Conservation (phyloP, 2,888 invertebrate genomes). For the Macrophya alboannulata region DNA sequence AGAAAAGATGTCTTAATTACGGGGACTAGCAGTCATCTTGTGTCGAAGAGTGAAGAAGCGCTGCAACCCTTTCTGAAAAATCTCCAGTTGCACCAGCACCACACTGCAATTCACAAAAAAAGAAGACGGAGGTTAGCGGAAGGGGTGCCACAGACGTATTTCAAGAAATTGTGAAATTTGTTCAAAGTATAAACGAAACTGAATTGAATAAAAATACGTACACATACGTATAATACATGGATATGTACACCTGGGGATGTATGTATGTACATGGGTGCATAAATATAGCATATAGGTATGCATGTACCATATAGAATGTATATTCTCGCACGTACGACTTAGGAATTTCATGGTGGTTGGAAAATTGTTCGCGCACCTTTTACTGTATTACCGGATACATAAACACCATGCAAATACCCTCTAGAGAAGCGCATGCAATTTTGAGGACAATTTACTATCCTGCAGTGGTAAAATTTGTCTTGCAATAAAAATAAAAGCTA, state of each 20-base stretch:
- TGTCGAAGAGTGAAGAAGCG: slow-evolving; percentile 72
- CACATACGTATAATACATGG: not conserved
- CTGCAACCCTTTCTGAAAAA: slow-evolving; percentile 74
- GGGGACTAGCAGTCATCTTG: slow-evolving; percentile 75
- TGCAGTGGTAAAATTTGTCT: slow-evolving; percentile 39
- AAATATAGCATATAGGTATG: not conserved
- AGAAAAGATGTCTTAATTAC: not conserved
- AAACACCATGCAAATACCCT: slow-evolving; percentile 49
- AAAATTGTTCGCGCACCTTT: slow-evolving; percentile 30
- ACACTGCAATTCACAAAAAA: slow-evolving; percentile 69
- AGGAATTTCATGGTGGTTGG: slow-evolving; percentile 46
- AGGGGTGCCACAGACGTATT: not conserved
- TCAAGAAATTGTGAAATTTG: not conserved
- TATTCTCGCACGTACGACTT: not conserved
- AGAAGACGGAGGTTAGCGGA: not conserved
- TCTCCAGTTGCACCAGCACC: slow-evolving; percentile 68
- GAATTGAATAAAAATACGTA: not conserved
- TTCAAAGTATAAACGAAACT: not conserved
- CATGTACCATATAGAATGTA: not conserved
- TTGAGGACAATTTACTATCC: slow-evolving; percentile 47
- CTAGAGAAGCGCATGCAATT: slow-evolving; percentile 43
- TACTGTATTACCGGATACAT: slow-evolving; percentile 22
- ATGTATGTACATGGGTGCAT: not conserved
- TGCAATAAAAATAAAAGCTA: slow-evolving; percentile 47
- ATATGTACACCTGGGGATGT: not conserved